phyloP scores from a whole-genome alignment of 2,113 vertebrate species.

The Promerops cafer region DNA sequence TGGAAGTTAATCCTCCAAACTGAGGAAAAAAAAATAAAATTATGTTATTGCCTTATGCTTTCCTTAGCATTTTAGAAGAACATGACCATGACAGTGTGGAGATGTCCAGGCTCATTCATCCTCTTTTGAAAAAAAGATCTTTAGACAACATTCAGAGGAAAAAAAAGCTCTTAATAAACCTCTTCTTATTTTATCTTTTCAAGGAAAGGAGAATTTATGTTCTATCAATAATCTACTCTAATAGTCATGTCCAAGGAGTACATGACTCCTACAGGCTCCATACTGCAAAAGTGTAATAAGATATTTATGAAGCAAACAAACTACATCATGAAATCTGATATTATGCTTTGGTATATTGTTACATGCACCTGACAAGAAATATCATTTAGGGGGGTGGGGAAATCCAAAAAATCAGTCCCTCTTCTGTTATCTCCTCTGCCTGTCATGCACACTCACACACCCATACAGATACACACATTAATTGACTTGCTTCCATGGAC shows the following conservation, averaged over 20 bases:
- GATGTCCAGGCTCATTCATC: neutral
- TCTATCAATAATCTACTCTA: neutral
- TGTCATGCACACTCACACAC: fast-evolving
- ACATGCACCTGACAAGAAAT: neutral
- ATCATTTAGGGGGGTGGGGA: neutral
- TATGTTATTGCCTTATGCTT: neutral
- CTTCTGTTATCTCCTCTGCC: neutral
- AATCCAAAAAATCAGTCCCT: neutral
- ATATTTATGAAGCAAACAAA: neutral
- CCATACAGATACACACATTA: neutral
- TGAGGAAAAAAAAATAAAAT: neutral
- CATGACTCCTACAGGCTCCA: neutral
- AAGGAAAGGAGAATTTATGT: neutral
- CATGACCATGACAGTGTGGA: neutral
- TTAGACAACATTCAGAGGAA: neutral
- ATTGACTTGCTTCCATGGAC: neutral
- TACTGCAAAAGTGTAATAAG: neutral
- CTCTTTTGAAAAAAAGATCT: neutral
- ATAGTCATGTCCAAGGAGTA: neutral
- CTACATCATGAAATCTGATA: neutral
- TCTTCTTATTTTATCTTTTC: neutral
- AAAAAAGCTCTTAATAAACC: neutral
- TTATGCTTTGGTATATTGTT: neutral
- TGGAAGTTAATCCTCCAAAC: neutral
- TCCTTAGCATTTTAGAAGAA: neutral